Percentiles rank a stretch among this genome's conserved stretches.
Conservation (phyloP, 2,113 vertebrate species). For the Carassius carassius region DNA sequence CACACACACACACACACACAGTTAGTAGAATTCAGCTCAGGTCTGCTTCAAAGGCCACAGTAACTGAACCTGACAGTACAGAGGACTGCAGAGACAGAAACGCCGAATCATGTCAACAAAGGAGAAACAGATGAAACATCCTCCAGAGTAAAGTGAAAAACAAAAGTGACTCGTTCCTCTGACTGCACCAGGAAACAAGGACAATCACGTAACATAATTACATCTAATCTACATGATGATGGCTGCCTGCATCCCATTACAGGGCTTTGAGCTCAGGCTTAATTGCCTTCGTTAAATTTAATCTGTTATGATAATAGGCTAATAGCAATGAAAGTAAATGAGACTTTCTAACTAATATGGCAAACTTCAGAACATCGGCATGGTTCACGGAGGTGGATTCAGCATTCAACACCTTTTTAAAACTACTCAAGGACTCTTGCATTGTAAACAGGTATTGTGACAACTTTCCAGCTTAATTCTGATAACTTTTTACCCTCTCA, state of each 20-base stretch:
- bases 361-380: not conserved
- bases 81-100: constrained; percentile 30
- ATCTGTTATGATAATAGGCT: constrained; percentile 34
- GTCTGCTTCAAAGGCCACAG: not conserved
- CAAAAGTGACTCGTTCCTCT: constrained; percentile 29
- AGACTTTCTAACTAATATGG: not conserved
- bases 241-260: constrained; percentile 14
- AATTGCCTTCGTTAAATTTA: constrained; percentile 39
- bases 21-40: not conserved
- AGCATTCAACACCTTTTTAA: not conserved
- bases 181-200: constrained; percentile 47
- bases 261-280: constrained; percentile 13
- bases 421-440: not conserved
- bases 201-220: constrained; percentile 25
- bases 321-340: constrained; percentile 22
- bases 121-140: constrained; percentile 12
- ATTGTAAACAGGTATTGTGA: no score
- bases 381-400: not conserved
- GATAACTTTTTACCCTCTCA: no score
- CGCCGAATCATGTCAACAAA: constrained; percentile 45
- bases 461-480: no score
- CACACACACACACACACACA: not conserved
- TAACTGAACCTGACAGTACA: constrained; percentile 3
- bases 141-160: not conserved
- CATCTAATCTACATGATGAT: constrained; percentile 28